Conservation (phyloP, 37 sponge, comb jelly and placozoan species). For the Oscarella lobularis region DNA sequence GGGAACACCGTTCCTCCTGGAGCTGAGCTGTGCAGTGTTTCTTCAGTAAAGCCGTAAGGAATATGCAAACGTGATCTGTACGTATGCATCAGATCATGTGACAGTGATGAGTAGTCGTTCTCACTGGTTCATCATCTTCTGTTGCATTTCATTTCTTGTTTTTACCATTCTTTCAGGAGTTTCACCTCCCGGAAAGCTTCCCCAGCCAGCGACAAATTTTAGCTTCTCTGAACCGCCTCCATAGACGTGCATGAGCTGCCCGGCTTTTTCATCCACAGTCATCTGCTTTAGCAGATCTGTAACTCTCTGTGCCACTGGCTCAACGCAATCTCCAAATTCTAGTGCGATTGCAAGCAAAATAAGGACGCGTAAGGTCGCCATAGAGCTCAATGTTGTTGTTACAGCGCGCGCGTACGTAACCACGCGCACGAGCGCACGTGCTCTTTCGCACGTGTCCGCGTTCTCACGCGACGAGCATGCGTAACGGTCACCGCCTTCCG, state of each 20-base stretch:
- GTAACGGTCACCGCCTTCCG: too few species aligned
- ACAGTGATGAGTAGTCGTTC: neutral
- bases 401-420: too few species aligned
- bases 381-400: too few species aligned
- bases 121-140: neutral
- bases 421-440: too few species aligned
- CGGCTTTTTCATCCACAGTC: neutral
- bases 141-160: neutral
- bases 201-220: neutral
- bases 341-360: too few species aligned
- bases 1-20: slow-evolving; percentile 5
- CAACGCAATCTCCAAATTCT: too few species aligned
- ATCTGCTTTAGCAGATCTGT: slow-evolving; percentile 1
- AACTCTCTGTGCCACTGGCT: neutral
- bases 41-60: neutral
- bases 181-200: neutral
- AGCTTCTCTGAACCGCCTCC: neutral
- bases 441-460: too few species aligned
- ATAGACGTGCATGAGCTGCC: slow-evolving; percentile 1
- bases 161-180: neutral
- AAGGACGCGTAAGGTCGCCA: too few species aligned
- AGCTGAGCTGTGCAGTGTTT: neutral
- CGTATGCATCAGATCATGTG: neutral
- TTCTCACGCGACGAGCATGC: too few species aligned
- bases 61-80: slow-evolving; percentile 1